Base-by-base conservation (phyloP, 2,888 invertebrate genomes). In the Ptilodon capucinus region DNA sequence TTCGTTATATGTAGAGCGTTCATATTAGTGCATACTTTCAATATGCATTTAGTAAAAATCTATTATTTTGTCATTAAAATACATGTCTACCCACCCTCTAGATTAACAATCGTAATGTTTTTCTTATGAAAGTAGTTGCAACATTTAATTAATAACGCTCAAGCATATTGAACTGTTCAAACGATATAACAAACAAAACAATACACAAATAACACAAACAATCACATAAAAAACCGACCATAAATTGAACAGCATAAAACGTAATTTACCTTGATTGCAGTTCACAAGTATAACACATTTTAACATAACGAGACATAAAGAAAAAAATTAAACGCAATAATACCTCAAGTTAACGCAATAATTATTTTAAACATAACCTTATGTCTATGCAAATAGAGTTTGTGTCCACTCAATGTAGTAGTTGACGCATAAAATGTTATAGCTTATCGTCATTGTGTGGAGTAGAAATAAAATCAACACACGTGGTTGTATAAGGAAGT, bases 401-500 rank as follows among this genome's bases (percentile, higher is more conserved):
- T 14, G 14, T 2, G 13, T 32, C 14, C 30, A 23, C 36, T 41
- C 21, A 9, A 4, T 14, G 6, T 14, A 14, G 14, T n/a, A 28
- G 7, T 5, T 7, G 4, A 2, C 1, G 28, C n/a, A 28, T 32
- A 32, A 32, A 32, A 14, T 14, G 9, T 6, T 32, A 14, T 32
- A 14, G 14, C n/a, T n/a, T 28, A 28, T n/a, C 95, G 99, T 91
- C 99, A 99, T 93, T 99, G 99, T 99, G 83, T 95, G 97, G 81
- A 52, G 51, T 42, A 40, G 13, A 53, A 57, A 63, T 63, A 60
- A 71, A 69, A 70, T 70, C 28, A n/a, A 41, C 68, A 57, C 76
- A 70, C 75, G 78, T 79, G 78, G 66, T 46, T 40, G 51, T 54
- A 76, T 68, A 57, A 77, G 81, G 79, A 79, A 81, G 74, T 69